A percentile compares a stretch with the other conserved stretches of the same genome.
phyloP scores from a whole-genome alignment of 2,888 invertebrate species.

The Pyrrhosoma nymphula region DNA sequence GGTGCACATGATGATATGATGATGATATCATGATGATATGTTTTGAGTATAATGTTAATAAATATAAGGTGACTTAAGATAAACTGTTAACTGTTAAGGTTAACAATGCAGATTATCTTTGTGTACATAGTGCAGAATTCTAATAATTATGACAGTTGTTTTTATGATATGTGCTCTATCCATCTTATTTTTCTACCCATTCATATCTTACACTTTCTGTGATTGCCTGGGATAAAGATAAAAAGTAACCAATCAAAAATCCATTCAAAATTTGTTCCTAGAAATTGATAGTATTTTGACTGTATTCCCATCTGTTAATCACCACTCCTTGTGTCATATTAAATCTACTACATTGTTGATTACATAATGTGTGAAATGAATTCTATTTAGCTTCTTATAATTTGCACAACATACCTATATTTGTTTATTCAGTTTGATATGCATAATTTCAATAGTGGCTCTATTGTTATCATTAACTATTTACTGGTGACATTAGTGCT shows the following conservation, averaged over 20 bases:
- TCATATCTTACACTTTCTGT: slow-evolving; percentile 31
- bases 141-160: slow-evolving; percentile 30
- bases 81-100: slow-evolving; percentile 40
- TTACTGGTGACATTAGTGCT: not conserved
- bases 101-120: slow-evolving; percentile 56
- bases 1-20: slow-evolving; percentile 22
- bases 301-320: not conserved
- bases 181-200: slow-evolving; percentile 38
- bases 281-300: not conserved
- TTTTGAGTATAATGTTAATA: slow-evolving; percentile 62
- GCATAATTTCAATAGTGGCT: not conserved
- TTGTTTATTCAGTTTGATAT: not conserved
- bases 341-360: slow-evolving; percentile 14
- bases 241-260: not conserved
- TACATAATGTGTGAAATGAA: not conserved
- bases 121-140: slow-evolving; percentile 33
- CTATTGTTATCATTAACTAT: not conserved
- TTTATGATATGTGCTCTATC: slow-evolving; percentile 8
- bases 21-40: no score
- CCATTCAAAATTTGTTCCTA: not conserved
- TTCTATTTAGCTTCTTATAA: not conserved
- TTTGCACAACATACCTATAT: not conserved
- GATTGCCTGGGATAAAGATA: slow-evolving; percentile 29
- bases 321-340: slow-evolving; percentile 11
- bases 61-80: slow-evolving; percentile 57